Evolutionary conservation across 1,140 invertebrate genomes (phyloP).

Genomic region (Gonioctena quinquepunctata): DNA sequence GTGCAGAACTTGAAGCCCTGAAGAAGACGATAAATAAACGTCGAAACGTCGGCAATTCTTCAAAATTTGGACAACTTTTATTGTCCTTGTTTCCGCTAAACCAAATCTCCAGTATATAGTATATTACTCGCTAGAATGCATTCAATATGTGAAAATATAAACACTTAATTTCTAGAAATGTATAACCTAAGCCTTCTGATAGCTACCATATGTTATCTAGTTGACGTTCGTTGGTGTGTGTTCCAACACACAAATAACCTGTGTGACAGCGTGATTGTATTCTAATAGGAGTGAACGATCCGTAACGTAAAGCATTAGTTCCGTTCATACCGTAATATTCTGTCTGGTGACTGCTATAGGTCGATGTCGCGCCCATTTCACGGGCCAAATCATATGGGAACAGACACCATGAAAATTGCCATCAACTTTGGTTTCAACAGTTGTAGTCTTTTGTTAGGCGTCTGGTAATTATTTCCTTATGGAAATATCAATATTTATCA

Average conservation of each 20-base stretch:
- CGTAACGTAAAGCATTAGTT: conserved; percentile 35
- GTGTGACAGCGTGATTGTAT: conserved; percentile 32
- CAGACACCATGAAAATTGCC: neutral
- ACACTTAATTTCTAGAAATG: no score
- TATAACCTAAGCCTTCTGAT: no score
- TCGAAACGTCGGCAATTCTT: no score
- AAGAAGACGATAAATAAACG: no score
- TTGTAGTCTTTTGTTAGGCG: neutral
- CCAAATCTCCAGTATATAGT: no score
- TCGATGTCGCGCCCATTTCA: neutral
- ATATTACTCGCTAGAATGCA: no score
- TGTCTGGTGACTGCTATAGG: neutral
- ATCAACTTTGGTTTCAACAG: neutral
- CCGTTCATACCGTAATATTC: conserved; percentile 19
- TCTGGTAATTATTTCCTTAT: neutral
- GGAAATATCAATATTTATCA: neutral
- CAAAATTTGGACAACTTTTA: no score
- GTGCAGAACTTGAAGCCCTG: no score
- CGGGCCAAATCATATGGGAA: neutral
- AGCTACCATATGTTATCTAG: no score
- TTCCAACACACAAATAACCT: conserved; percentile 27
- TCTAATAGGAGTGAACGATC: conserved; percentile 30
- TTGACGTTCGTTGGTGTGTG: neutral
- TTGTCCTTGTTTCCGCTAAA: no score
- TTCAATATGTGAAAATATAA: no score